Evolutionary conservation across 37 sponge, comb jelly and placozoan species (phyloP).

Genomic region (Dysidea cf. avara): DNA sequence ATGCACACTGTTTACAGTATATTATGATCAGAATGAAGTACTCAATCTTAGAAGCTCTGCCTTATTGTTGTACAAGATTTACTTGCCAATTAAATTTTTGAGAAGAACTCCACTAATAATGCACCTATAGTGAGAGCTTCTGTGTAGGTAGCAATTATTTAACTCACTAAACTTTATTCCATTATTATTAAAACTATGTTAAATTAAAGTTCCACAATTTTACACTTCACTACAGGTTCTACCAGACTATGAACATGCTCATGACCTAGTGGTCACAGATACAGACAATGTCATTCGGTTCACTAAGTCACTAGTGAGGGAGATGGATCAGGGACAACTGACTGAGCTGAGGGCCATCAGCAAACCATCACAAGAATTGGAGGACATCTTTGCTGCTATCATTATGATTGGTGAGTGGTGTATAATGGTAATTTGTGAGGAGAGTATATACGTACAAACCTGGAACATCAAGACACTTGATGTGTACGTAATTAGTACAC

Average conservation of each 20-base stretch:
- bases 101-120: no score
- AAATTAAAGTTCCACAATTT: background rate
- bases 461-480: no score
- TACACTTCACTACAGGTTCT: conserved; percentile 31
- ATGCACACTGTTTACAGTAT: no score
- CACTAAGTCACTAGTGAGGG: conserved; percentile 39
- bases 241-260: conserved; percentile 73
- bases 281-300: conserved; percentile 15
- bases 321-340: conserved; percentile 53
- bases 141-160: background rate
- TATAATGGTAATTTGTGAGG: no score
- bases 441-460: no score
- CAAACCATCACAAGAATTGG: conserved; percentile 62
- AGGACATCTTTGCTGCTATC: conserved; percentile 78
- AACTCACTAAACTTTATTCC: background rate
- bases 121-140: no score
- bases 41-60: no score
- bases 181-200: background rate
- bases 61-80: no score
- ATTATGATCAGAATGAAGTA: no score
- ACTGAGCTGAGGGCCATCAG: conserved; percentile 67
- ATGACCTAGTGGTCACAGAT: conserved; percentile 29
- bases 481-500: no score
- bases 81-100: no score
- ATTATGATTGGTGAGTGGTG: conserved; percentile 72